Base-by-base conservation (phyloP, 2,797 vertebrate genomes). In the Mormyrus hasselquistii region DNA sequence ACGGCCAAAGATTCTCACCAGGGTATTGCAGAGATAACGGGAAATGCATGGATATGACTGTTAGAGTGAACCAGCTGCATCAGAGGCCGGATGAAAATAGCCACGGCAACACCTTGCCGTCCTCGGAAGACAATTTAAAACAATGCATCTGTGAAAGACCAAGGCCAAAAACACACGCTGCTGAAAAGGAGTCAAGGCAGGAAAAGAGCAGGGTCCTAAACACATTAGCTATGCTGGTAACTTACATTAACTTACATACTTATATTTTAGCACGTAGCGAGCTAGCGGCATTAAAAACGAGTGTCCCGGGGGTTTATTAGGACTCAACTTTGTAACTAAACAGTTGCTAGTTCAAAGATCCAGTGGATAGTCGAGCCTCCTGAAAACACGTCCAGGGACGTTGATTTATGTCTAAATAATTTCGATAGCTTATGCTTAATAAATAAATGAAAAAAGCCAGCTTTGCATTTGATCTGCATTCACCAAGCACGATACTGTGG, bases 11-110 rank as follows among this genome's bases (percentile, higher is more conserved):
- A 91, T 83, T 89, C 88, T 90, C 55, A 50, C 88, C 25, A 85
- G 65, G 57, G 85, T 57, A 89, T 69, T 89, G 62, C 86, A 76
- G 88, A 87, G 89, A 88, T 90, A 89, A 90, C 89, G 83, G 88
- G 89, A 86, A 90, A 89, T 86, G 87, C 41, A 87, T 65, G 50
- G 88, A 90, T 88, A 89, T 69, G 88, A 86, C 79, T 79, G 84
- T 52, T 88, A 59, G 83, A 87, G 89, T 76, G 62, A 88, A 65
- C 55, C 89, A 90, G 85, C 89, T 82, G 89, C 89, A 90, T 92
- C 87, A 57, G 49, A 25, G 84, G 47, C 62, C 83, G 50, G 87
- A 69, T 87, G 88, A 90, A 90, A 38, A 90, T 89, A 88, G 59
- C 90, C 87, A 88, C 86, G 49, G 41, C 12, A 50, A 41, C 16